Conservation (phyloP, 2,113 vertebrate species). For the Zosterops lateralis region DNA sequence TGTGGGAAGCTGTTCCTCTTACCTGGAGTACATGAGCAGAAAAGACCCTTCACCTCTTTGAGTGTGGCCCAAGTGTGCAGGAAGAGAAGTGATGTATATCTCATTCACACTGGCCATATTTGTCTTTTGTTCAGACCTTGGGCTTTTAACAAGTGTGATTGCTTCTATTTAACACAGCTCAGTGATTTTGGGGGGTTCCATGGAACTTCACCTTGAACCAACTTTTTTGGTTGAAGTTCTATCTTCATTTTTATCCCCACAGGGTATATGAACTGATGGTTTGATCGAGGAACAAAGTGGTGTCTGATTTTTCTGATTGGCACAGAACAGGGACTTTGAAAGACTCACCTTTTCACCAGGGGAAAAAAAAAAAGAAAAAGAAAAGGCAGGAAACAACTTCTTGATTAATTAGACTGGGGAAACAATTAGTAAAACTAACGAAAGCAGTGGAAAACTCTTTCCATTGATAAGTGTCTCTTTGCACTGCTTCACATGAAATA, state of each 20-base stretch:
- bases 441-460: neutral
- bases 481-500: neutral
- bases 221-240: neutral
- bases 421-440: neutral
- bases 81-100: neutral
- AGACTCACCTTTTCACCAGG: neutral
- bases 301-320: neutral
- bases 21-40: fast-evolving
- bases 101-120: neutral
- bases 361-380: neutral
- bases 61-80: too few species aligned
- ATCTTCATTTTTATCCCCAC: neutral
- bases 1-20: neutral
- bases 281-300: neutral
- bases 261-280: neutral
- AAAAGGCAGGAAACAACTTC: neutral
- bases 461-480: neutral
- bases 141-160: neutral
- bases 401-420: neutral
- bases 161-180: neutral
- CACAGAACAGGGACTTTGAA: neutral
- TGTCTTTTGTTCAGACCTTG: neutral
- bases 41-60: neutral
- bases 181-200: neutral
- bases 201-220: neutral